These are phyloP conservation scores for Microcebus jonahi DNA, from an alignment of 2,113 vertebrate genomes.

Conservation along the genomic window DNA sequence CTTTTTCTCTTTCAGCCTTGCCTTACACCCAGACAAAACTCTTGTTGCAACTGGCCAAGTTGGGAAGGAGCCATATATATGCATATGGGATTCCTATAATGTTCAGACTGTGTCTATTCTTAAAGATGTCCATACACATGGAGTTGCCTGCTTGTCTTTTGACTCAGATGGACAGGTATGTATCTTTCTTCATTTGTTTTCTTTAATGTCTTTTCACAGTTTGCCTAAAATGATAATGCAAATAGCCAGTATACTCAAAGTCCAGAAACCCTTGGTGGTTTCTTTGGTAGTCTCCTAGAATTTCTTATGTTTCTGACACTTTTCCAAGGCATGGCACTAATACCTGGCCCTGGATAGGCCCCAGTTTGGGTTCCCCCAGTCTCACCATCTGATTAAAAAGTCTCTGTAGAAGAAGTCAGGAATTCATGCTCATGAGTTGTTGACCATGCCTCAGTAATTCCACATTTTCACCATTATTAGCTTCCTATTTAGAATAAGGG, in stretches of 20 bases:
- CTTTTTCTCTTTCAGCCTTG: constrained; percentile 89
- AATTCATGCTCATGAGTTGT: background rate
- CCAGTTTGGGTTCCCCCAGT: background rate
- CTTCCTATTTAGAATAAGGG: background rate
- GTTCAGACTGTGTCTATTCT: constrained; percentile 95
- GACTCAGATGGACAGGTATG: constrained; percentile 96
- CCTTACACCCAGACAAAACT: constrained; percentile 95
- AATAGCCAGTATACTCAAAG: background rate
- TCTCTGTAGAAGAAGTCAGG: background rate
- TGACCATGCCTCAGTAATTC: background rate
- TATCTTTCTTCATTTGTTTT: constrained; percentile 60
- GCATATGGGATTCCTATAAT: constrained; percentile 95
- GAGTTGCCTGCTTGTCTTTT: constrained; percentile 95
- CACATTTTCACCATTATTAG: background rate
- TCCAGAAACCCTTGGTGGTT: background rate
- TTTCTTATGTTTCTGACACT: background rate
- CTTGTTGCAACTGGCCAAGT: constrained; percentile 98
- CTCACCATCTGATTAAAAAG: background rate
- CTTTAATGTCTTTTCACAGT: background rate
- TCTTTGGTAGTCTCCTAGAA: background rate
- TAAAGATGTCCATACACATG: constrained; percentile 96
- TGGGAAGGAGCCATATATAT: constrained; percentile 96
- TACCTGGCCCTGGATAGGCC: background rate
- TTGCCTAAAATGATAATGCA: background rate
- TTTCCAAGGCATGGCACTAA: background rate